Evolutionary conservation across 1,140 invertebrate species (phyloP).

Genomic region (Drosophila teissieri): DNA sequence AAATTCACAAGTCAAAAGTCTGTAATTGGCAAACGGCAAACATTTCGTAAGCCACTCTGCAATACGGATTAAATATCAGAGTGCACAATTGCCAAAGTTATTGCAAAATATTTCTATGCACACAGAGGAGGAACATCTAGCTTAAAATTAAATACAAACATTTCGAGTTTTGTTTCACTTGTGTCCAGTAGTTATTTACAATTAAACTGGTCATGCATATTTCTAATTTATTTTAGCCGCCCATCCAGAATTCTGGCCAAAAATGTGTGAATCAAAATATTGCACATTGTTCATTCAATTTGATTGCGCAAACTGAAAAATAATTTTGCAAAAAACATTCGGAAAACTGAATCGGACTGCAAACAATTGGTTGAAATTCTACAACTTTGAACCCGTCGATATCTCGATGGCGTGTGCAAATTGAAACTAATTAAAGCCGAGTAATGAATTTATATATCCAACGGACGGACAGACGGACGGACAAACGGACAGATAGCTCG

Average conservation of each 20-base stretch:
- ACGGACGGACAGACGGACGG: no score
- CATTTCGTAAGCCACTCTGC: conserved; percentile 64
- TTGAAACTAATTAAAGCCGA: conserved; percentile 74
- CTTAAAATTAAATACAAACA: conserved; percentile 26
- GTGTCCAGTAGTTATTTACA: conserved; percentile 50
- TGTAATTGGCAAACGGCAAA: conserved; percentile 67
- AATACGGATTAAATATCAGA: conserved; percentile 58
- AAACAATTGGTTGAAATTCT: conserved; percentile 17
- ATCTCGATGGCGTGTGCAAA: conserved; percentile 42
- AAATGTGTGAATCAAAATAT: conserved; percentile 39
- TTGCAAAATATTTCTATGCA: conserved; percentile 59
- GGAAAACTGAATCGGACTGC: conserved; percentile 3
- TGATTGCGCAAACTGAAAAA: conserved; percentile 42
- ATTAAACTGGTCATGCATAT: conserved; percentile 52
- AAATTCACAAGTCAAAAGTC: conserved; percentile 62
- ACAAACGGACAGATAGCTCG: conserved; percentile 11
- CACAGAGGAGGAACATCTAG: neutral
- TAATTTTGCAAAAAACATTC: conserved; percentile 43
- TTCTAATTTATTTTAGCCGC: conserved; percentile 59
- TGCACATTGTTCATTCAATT: conserved; percentile 62
- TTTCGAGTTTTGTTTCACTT: conserved; percentile 38
- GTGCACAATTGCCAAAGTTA: conserved; percentile 57
- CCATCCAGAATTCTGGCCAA: conserved; percentile 31
- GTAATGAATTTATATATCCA: conserved; percentile 44
- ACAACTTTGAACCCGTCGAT: conserved; percentile 37